Evolutionary conservation across 2,113 vertebrate species (phyloP), one percentile per base, ranked within the genome.

Genomic region (Nettapus auritus): DNA sequence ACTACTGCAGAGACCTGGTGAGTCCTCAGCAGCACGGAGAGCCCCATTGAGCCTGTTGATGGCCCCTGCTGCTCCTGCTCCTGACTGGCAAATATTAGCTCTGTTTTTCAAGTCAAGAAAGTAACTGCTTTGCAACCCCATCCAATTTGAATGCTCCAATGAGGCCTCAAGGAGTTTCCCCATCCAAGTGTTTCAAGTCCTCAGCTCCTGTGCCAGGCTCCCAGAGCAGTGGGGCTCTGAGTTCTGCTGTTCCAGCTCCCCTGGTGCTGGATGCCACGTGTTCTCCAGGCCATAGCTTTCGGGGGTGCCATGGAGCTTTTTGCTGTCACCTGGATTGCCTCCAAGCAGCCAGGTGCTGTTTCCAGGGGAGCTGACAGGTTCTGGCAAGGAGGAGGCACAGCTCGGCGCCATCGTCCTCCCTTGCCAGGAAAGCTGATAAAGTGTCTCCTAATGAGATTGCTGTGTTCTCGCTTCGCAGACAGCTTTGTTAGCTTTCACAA

Each of bases 91-190:
- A 94, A 86, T 74, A 77, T 18, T 85, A 86, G 81, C 78, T 75
- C 74, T 20, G 18, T 69, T 94, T 68, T 86, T 70, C 79, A 88
- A 82, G 59, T 36, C 46, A 59, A 88, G 59, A 91, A 95, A 93
- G 77, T 21, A 88, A 62, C 88, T 57, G 40, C 59, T 93, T 86
- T 91, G 46, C 82, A 88, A 86, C 59, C 19, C 36, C 55, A 36
- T 55, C 57, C 70, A 50, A 69, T 96, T 33, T 88, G 75, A 93
- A 85, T 69, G 46, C 70, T 71, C 66, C 56, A 88, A 73, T 91
- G 57, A 88, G 89, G 76, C 42, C 94, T 75, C 44, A 5, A 89
- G 82, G 67, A 69, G 63, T 36, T 89, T 88, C 63, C 40, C n/a
- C 2, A 2, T 44, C 40, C 2, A 4, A 70, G 36, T 17, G 6